Percentiles rank a stretch among this genome's conserved stretches.
phyloP scores from a whole-genome alignment of 2,888 invertebrate genomes.

The Machimus rusticus region DNA sequence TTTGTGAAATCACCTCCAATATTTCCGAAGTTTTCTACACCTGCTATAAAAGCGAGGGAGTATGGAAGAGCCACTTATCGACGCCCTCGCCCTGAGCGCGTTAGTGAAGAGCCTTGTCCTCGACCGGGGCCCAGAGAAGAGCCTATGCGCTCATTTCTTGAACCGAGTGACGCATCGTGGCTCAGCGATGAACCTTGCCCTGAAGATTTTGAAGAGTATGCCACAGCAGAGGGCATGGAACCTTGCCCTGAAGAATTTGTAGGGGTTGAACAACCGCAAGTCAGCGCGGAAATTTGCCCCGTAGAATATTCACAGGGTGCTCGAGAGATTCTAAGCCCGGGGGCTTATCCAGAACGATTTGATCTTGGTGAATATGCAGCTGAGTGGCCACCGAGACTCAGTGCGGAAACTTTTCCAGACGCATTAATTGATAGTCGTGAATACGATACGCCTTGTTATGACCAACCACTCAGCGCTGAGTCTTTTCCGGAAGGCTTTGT shows the following conservation, averaged over 20 bases:
- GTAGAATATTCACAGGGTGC: too few species aligned
- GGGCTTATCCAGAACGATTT: too few species aligned
- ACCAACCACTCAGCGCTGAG: neutral
- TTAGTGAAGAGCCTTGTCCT: neutral
- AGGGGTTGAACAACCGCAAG: too few species aligned
- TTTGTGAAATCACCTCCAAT: neutral
- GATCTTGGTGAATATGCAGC: neutral
- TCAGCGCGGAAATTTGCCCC: too few species aligned
- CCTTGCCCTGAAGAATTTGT: too few species aligned
- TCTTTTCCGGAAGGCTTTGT: neutral
- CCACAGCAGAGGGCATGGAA: too few species aligned
- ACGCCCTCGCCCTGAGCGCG: neutral
- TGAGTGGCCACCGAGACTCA: neutral
- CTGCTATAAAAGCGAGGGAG: neutral
- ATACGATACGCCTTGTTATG: neutral
- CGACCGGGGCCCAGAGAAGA: too few species aligned
- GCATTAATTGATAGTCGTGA: neutral
- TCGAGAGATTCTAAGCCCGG: too few species aligned
- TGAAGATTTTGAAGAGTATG: too few species aligned
- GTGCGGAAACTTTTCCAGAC: neutral
- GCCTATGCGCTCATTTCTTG: too few species aligned
- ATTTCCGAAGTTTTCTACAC: neutral
- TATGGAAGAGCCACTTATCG: neutral
- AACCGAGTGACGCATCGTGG: too few species aligned
- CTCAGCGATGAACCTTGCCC: too few species aligned